phyloP scores from a whole-genome alignment of 1,140 invertebrate species.

The Cyphomyrmex costatus region DNA sequence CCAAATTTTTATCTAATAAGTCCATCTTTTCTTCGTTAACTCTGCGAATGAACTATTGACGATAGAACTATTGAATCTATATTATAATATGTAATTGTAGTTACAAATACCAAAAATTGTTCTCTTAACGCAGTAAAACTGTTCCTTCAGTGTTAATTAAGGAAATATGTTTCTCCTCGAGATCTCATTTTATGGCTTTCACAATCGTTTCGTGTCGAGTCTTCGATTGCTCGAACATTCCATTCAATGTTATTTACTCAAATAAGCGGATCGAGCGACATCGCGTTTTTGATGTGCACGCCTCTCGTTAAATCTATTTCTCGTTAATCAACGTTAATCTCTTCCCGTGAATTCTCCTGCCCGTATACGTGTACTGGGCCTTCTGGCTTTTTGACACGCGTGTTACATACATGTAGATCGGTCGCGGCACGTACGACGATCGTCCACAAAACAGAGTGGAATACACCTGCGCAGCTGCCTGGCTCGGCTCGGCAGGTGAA shows the following conservation, averaged over 20 bases:
- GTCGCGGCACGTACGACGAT: constrained; percentile 53
- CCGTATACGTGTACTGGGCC: constrained; percentile 4
- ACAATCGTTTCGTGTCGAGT: background rate
- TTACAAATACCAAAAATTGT: too few species aligned
- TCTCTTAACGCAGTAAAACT: too few species aligned
- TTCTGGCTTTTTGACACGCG: constrained; percentile 53
- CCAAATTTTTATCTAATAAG: too few species aligned
- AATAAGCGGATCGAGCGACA: background rate
- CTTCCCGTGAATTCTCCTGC: constrained; percentile 11
- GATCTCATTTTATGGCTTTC: background rate
- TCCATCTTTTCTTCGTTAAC: too few species aligned
- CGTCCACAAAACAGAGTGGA: constrained; percentile 82
- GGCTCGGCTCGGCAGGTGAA: constrained; percentile 83
- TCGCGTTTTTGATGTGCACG: background rate
- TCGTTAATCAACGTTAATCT: constrained; percentile 48
- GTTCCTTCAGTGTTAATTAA: too few species aligned
- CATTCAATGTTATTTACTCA: background rate
- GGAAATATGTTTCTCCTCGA: background rate
- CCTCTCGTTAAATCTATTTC: constrained; percentile 35
- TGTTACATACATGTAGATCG: constrained; percentile 43
- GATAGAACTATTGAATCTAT: too few species aligned
- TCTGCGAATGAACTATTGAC: background rate
- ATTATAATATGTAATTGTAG: too few species aligned
- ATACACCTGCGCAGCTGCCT: constrained; percentile 86
- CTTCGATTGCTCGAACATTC: background rate